phyloP scores from a whole-genome alignment of 2,888 invertebrate species.

The Thecophora atra region DNA sequence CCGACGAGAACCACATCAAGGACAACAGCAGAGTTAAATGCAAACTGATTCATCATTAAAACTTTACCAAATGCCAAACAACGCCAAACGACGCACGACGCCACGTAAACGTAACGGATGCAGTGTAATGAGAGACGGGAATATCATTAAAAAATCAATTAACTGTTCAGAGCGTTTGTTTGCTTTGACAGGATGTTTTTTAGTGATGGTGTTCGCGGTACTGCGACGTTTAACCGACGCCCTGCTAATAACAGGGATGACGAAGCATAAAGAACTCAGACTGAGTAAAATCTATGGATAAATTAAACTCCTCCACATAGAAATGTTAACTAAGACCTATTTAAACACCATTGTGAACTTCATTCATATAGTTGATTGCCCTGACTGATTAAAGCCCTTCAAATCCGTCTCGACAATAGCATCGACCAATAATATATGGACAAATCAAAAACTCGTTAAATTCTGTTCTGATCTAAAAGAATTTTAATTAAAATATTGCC shows the following conservation, averaged over 20 bases:
- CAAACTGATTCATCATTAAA: conserved; percentile 57
- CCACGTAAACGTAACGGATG: neutral
- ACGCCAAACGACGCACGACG: neutral
- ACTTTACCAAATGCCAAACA: conserved; percentile 43
- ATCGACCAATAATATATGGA: no score
- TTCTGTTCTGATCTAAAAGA: no score
- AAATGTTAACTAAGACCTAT: no score
- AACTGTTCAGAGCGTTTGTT: conserved; percentile 28
- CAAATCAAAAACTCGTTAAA: no score
- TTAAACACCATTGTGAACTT: no score
- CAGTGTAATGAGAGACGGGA: conserved; percentile 5
- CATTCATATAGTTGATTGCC: no score
- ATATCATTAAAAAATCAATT: conserved; percentile 35
- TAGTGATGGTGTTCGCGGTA: neutral
- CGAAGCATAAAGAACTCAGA: no score
- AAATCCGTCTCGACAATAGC: no score
- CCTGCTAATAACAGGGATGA: neutral
- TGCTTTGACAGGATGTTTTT: conserved; percentile 21
- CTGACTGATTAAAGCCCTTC: no score
- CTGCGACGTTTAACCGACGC: neutral
- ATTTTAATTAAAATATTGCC: no score
- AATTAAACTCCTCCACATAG: no score
- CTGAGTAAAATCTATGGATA: no score
- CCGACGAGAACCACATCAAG: conserved; percentile 24
- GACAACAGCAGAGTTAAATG: conserved; percentile 48